Conservation (phyloP, 1,140 invertebrate genomes). For the Acromyrmex heyeri region DNA sequence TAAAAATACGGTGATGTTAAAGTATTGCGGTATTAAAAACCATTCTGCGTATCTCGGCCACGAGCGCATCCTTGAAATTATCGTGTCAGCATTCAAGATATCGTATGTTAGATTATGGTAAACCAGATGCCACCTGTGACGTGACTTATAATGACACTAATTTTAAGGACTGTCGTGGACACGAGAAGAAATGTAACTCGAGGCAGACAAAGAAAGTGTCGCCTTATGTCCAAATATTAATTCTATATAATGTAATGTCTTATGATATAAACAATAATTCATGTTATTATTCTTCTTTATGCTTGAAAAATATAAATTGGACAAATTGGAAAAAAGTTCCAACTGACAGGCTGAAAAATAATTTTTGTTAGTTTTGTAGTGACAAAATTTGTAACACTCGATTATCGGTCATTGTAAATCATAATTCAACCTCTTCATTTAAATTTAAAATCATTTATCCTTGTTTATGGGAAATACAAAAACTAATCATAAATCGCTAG, state of each 20-base stretch:
- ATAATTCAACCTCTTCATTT: background rate
- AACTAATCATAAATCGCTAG: background rate
- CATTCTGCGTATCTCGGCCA: conserved; percentile 5
- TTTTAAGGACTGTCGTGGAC: conserved; percentile 49
- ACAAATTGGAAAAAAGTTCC: conserved; percentile 1
- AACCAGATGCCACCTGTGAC: background rate
- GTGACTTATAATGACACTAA: conserved; percentile 47
- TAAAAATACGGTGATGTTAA: conserved; percentile 77
- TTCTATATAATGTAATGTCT: conserved; percentile 7
- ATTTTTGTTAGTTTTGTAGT: background rate
- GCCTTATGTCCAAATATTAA: background rate
- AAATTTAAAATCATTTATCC: background rate
- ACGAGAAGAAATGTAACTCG: background rate
- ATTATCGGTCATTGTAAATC: background rate
- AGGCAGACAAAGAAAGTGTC: background rate
- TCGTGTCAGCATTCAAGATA: background rate
- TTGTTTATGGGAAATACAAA: background rate
- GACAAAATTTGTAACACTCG: background rate
- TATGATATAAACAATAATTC: background rate
- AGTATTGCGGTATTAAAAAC: conserved; percentile 64
- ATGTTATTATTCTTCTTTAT: background rate
- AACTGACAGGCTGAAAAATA: background rate
- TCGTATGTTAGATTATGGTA: background rate
- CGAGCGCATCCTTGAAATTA: conserved; percentile 61
- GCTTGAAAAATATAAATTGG: background rate